Percentiles rank a stretch among this genome's conserved stretches.
These are phyloP conservation scores for Paramuricea clavata DNA, from an alignment of 92 coral and sea anemone genomes.

Conservation along the genomic window DNA sequence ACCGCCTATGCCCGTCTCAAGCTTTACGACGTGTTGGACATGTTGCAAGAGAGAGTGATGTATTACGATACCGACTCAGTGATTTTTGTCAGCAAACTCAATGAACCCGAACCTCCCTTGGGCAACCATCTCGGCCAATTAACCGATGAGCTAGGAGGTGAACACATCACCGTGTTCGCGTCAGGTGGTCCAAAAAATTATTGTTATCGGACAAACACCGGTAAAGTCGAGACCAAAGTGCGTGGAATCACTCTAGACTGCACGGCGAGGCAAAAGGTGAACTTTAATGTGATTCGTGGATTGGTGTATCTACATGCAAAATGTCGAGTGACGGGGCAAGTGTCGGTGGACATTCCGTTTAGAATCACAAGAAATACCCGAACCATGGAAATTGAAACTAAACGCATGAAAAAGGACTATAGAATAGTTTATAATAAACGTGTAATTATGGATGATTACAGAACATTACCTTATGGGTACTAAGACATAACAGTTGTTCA, in stretches of 20 bases:
- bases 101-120: too few relatives aligned
- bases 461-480: constrained; percentile 15
- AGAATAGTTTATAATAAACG: neutral
- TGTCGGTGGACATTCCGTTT: constrained; percentile 16
- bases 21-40: too few relatives aligned
- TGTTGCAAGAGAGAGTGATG: too few relatives aligned
- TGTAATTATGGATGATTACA: neutral
- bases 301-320: neutral
- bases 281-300: neutral
- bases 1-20: too few relatives aligned
- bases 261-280: neutral
- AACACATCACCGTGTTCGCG: too few relatives aligned
- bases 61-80: too few relatives aligned
- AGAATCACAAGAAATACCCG: constrained; percentile 4
- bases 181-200: neutral
- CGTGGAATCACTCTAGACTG: neutral
- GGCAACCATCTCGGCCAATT: too few relatives aligned
- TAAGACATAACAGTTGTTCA: too few relatives aligned
- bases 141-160: too few relatives aligned
- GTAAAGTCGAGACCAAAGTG: neutral
- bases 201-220: neutral
- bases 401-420: constrained; percentile 37
- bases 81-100: too few relatives aligned
- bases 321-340: neutral
- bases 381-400: constrained; percentile 1